phyloP scores from a whole-genome alignment of 2,888 invertebrate species.

The Conchocele bisecta region DNA sequence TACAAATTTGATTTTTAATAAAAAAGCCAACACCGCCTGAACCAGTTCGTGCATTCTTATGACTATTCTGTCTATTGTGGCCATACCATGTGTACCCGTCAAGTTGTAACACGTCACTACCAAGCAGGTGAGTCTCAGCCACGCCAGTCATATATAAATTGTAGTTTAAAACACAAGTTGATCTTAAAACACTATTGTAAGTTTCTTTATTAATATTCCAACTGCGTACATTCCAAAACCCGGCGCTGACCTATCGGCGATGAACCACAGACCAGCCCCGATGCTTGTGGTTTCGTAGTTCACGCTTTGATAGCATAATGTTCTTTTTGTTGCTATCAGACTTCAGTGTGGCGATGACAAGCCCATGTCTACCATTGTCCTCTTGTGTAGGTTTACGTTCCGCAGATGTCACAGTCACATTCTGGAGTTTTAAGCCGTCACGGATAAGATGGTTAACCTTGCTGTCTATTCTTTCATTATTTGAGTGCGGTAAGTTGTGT shows the following conservation, averaged over 20 bases:
- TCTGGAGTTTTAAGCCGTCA: background rate
- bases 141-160: background rate
- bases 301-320: background rate
- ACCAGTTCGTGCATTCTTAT: background rate
- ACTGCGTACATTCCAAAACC: background rate
- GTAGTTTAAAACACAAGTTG: background rate
- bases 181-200: background rate
- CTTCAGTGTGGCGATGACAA: slow-evolving; percentile 8
- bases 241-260: background rate
- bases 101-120: background rate
- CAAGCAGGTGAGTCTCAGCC: slow-evolving; percentile 6
- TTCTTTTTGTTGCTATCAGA: background rate
- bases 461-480: background rate
- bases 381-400: slow-evolving; percentile 2
- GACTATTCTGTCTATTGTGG: background rate
- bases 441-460: background rate
- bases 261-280: background rate
- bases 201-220: background rate
- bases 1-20: background rate
- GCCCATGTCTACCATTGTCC: background rate
- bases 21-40: slow-evolving; percentile 1
- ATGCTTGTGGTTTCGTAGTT: background rate
- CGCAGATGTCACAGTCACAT: background rate
- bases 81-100: slow-evolving; percentile 6
- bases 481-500: background rate